Conservation (phyloP, 2,113 vertebrate genomes). For the Silurus meridionalis region DNA sequence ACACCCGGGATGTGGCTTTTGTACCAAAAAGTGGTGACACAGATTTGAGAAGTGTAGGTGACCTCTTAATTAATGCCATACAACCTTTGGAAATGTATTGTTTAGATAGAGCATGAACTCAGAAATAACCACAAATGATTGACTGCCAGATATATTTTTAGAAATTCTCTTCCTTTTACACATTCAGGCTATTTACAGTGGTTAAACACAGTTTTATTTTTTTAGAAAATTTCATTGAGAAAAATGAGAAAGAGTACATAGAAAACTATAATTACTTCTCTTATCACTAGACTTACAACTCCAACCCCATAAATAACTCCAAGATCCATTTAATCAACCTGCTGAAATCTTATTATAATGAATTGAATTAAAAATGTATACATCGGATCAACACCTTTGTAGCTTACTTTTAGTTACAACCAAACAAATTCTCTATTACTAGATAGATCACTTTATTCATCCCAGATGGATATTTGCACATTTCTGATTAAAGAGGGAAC, state of each 20-base stretch:
- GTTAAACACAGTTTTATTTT: background rate
- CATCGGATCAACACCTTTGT: background rate
- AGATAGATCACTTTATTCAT: too few relatives aligned
- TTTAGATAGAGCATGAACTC: background rate
- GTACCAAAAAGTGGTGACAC: too few relatives aligned
- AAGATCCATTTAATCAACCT: background rate
- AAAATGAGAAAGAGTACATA: background rate
- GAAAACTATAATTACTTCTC: background rate
- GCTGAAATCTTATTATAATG: background rate
- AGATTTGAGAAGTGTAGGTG: too few relatives aligned
- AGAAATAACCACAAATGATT: constrained; percentile 10
- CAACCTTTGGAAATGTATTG: too few relatives aligned
- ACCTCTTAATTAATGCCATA: too few relatives aligned
- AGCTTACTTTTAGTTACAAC: background rate
- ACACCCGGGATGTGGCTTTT: too few relatives aligned
- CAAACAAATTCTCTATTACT: background rate
- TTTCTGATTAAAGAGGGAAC: constrained; percentile 3
- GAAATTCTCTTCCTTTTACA: background rate
- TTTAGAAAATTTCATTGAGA: background rate
- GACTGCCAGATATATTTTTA: constrained; percentile 5
- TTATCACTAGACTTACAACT: constrained; percentile 28
- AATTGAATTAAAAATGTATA: background rate
- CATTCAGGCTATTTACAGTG: background rate
- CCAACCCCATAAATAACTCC: background rate
- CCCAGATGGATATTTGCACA: too few relatives aligned